phyloP scores from a whole-genome alignment of 2,797 vertebrate species.

The Urophycis tenuis region DNA sequence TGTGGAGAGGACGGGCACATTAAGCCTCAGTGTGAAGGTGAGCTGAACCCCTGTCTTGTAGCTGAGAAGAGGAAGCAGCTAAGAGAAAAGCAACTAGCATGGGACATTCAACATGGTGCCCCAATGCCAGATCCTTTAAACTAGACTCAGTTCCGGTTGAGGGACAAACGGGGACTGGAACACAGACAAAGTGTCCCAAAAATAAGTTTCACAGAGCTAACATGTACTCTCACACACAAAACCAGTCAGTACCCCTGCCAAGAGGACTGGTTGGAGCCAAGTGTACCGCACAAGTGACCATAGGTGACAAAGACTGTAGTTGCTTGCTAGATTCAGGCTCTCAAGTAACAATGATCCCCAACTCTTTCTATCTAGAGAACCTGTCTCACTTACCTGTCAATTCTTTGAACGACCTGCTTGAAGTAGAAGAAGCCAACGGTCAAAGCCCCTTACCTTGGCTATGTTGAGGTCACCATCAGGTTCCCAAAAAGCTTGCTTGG shows the following conservation, averaged over 20 bases:
- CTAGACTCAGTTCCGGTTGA: neutral
- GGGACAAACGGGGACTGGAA: slow-evolving; percentile 20
- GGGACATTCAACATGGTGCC: neutral
- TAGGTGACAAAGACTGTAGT: slow-evolving; percentile 5
- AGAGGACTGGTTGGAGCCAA: slow-evolving; percentile 19
- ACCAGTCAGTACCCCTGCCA: neutral
- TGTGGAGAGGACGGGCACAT: too few relatives aligned
- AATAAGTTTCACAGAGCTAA: neutral
- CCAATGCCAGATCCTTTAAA: slow-evolving; percentile 13
- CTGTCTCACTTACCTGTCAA: slow-evolving; percentile 17
- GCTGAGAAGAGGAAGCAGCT: too few relatives aligned
- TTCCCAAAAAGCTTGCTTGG: slow-evolving; percentile 15
- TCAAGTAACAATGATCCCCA: slow-evolving; percentile 21
- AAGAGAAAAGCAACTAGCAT: slow-evolving; percentile 21
- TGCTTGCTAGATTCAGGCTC: slow-evolving; percentile 21
- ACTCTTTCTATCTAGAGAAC: slow-evolving; percentile 15
- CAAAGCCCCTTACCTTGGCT: slow-evolving; percentile 20
- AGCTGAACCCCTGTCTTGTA: too few relatives aligned
- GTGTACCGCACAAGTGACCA: slow-evolving; percentile 9
- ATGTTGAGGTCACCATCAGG: slow-evolving; percentile 3
- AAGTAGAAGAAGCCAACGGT: slow-evolving; percentile 20
- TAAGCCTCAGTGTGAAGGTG: too few relatives aligned
- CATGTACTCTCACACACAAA: neutral
- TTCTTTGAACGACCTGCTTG: slow-evolving; percentile 15
- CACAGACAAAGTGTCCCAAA: slow-evolving; percentile 11